Conservation (phyloP, 1,140 invertebrate genomes). For the Diplogasteroides magnus region DNA sequence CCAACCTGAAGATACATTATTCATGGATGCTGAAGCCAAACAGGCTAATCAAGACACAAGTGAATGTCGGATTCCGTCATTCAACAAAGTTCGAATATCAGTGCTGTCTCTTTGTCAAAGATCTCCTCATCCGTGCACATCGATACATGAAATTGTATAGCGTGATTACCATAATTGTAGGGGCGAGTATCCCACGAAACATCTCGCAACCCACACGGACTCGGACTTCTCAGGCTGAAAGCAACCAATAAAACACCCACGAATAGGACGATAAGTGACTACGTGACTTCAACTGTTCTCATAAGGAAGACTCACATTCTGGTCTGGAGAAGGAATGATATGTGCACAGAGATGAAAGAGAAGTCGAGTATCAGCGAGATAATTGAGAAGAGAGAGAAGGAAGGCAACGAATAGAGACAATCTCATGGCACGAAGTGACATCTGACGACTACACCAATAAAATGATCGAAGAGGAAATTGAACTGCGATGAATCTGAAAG, state of each 20-base stretch:
- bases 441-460: conserved; percentile 27
- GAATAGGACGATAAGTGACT: background rate
- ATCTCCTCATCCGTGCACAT: too few species aligned
- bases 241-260: conserved; percentile 10
- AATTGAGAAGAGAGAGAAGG: conserved; percentile 18
- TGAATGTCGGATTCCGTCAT: too few species aligned
- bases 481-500: conserved; percentile 33
- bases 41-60: too few species aligned
- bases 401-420: conserved; percentile 8
- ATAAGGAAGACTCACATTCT: too few species aligned
- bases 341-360: conserved; percentile 31
- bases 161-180: conserved; percentile 1
- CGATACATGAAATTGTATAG: too few species aligned
- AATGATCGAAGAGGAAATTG: conserved; percentile 28
- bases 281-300: conserved; percentile 8
- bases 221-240: conserved; percentile 8
- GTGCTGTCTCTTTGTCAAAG: too few species aligned
- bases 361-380: conserved; percentile 19
- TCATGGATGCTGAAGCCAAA: too few species aligned
- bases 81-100: too few species aligned
- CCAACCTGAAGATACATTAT: background rate
- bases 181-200: conserved; percentile 28
- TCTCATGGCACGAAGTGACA: conserved; percentile 15
- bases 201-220: conserved; percentile 30
- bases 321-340: too few species aligned